Percentiles rank a stretch among this genome's conserved stretches.
phyloP scores from a whole-genome alignment of 2,888 invertebrate genomes.

The Leptinotarsa rubiginosa region DNA sequence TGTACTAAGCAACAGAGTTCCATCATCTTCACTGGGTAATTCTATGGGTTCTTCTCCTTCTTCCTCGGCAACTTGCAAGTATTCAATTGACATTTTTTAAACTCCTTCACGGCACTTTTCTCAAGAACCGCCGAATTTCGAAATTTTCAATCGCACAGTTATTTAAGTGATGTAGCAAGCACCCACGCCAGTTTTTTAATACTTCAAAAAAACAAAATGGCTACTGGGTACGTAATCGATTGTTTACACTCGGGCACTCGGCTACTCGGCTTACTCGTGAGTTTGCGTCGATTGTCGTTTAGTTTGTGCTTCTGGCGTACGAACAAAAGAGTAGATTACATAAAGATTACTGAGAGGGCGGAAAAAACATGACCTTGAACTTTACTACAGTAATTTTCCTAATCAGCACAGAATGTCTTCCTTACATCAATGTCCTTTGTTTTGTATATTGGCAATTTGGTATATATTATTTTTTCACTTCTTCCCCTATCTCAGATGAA shows the following conservation, averaged over 20 bases:
- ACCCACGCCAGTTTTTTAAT: not conserved
- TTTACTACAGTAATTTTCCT: no score
- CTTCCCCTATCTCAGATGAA: no score
- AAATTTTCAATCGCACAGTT: not conserved
- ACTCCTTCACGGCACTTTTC: not conserved
- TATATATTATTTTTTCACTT: no score
- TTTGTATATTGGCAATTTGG: no score
- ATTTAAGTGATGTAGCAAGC: not conserved
- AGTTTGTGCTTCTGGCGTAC: not conserved
- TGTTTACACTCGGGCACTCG: not conserved
- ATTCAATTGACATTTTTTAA: conserved; percentile 67
- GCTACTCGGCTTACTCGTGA: not conserved
- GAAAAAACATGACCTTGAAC: no score
- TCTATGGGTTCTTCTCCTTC: conserved; percentile 98
- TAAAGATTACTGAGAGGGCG: no score
- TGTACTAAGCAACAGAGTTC: conserved; percentile 90
- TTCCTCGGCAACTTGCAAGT: conserved; percentile 95
- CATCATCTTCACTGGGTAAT: conserved; percentile 94
- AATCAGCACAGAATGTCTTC: no score
- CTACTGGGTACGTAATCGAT: conserved; percentile 7
- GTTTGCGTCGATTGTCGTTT: not conserved
- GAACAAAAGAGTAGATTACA: no score
- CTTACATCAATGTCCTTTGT: no score
- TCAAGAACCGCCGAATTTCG: not conserved
- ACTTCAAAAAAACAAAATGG: not conserved